Conservation (phyloP, 2,113 vertebrate species). For the Oenanthe oenanthe region DNA sequence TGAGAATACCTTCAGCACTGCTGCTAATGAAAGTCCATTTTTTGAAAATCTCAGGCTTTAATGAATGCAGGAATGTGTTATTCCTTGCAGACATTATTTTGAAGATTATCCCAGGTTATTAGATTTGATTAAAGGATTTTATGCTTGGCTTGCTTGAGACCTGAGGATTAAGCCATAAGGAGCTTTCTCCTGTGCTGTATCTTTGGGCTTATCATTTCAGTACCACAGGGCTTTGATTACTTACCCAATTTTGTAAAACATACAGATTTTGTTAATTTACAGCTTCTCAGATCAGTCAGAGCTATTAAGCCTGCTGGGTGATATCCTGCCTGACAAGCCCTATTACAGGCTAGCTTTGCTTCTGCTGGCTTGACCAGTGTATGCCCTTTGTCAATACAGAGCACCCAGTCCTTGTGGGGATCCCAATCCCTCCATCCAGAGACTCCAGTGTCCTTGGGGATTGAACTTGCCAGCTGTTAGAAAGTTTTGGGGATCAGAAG, state of each 20-base stretch:
- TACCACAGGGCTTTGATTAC: background rate
- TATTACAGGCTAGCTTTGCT: background rate
- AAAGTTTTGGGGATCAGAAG: background rate
- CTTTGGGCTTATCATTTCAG: conserved; percentile 50
- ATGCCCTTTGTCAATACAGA: background rate
- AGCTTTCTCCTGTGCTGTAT: conserved; percentile 49
- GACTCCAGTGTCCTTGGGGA: background rate
- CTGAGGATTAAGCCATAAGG: conserved; percentile 64
- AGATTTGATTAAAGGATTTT: conserved; percentile 72
- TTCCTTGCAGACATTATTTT: conserved; percentile 66
- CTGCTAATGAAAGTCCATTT: background rate
- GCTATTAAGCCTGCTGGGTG: conserved; percentile 27
- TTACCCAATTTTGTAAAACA: conserved; percentile 40
- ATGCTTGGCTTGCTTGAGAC: conserved; percentile 17
- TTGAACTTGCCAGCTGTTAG: background rate
- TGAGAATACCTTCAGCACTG: background rate
- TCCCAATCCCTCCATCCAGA: background rate
- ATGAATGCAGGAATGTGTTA: conserved; percentile 30
- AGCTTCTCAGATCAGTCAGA: conserved; percentile 53
- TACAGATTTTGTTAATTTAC: conserved; percentile 56
- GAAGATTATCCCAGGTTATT: conserved; percentile 64
- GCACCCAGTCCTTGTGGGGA: background rate
- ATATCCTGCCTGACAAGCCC: conserved; percentile 4
- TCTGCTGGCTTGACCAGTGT: background rate
- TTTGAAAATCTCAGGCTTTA: background rate